Conservation (phyloP, 2,797 vertebrate genomes). For the Corythornis leucogaster region DNA sequence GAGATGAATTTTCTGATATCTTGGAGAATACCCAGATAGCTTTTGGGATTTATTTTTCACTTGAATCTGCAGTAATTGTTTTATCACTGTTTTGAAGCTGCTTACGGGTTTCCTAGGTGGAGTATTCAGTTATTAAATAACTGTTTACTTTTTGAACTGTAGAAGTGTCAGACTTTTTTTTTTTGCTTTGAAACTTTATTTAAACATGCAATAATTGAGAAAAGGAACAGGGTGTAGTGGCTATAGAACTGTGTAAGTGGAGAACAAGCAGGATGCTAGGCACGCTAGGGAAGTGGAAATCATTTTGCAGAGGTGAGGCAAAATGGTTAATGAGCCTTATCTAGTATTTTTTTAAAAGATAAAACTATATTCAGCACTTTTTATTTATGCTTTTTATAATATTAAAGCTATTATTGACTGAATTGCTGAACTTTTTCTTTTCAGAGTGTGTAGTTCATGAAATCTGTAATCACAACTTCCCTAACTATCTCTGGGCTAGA, state of each 20-base stretch:
- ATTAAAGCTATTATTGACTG: slow-evolving; percentile 23
- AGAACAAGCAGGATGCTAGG: not conserved
- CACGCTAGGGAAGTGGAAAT: slow-evolving; percentile 2
- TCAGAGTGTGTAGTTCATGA: slow-evolving; percentile 14
- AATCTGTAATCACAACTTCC: not conserved
- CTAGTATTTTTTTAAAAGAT: slow-evolving; percentile 54
- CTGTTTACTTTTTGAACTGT: slow-evolving; percentile 31
- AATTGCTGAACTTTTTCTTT: not conserved
- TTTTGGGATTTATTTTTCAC: slow-evolving; percentile 27
- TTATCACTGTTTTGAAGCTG: slow-evolving; percentile 57
- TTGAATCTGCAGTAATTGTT: slow-evolving; percentile 38
- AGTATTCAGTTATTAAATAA: slow-evolving; percentile 40
- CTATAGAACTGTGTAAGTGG: not conserved
- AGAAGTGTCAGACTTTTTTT: not conserved
- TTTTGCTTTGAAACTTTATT: slow-evolving; percentile 43
- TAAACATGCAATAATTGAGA: slow-evolving; percentile 69
- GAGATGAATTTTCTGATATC: not conserved
- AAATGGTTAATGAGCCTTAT: slow-evolving; percentile 58
- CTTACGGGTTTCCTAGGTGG: slow-evolving; percentile 45
- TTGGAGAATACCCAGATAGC: no score
- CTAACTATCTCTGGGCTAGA: not conserved
- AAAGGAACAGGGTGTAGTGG: slow-evolving; percentile 31
- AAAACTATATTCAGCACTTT: slow-evolving; percentile 64
- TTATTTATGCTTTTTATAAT: slow-evolving; percentile 68
- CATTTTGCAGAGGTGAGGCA: not conserved